Evolutionary conservation across 2,797 vertebrate species (phyloP).

Genomic region (Sparus aurata): DNA sequence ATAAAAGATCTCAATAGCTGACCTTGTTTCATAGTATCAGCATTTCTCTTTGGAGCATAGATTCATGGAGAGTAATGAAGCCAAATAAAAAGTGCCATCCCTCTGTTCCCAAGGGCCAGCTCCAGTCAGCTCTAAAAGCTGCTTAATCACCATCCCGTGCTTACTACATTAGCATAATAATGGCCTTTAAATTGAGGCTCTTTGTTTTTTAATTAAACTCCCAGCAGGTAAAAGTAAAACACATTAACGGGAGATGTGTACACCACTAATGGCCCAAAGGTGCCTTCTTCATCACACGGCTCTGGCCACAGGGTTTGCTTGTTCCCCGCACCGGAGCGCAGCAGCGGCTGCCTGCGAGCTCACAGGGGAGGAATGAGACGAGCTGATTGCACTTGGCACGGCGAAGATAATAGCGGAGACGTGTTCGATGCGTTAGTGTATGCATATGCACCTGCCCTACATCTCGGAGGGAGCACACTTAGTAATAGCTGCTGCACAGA

Average conservation of each 20-base stretch:
- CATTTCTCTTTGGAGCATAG: constrained; percentile 94
- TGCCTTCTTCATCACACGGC: constrained; percentile 83
- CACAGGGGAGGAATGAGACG: constrained; percentile 76
- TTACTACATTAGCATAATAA: constrained; percentile 99
- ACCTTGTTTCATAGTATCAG: constrained; percentile 84
- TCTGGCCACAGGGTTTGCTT: constrained; percentile 80
- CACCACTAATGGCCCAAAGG: constrained; percentile 86
- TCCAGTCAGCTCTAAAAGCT: constrained; percentile 94
- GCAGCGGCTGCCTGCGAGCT: constrained; percentile 61
- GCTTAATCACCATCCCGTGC: constrained; percentile 98
- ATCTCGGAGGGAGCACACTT: constrained; percentile 60
- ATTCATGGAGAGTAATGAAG: constrained; percentile 97
- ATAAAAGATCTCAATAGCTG: constrained; percentile 74
- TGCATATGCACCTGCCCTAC: constrained; percentile 72
- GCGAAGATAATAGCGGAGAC: constrained; percentile 71
- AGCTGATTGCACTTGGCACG: constrained; percentile 77
- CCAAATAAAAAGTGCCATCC: constrained; percentile 94
- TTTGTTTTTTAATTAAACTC: constrained; percentile 99
- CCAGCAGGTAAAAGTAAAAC: constrained; percentile 99
- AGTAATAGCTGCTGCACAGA: constrained; percentile 58
- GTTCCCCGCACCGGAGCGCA: constrained; percentile 59
- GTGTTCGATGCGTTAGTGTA: constrained; percentile 54
- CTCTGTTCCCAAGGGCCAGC: constrained; percentile 91
- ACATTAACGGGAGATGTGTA: constrained; percentile 98
- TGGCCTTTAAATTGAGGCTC: constrained; percentile 99